These are phyloP conservation scores for Rousettus leschenaultii DNA, from an alignment of 2,113 vertebrate genomes.

Conservation along the genomic window DNA sequence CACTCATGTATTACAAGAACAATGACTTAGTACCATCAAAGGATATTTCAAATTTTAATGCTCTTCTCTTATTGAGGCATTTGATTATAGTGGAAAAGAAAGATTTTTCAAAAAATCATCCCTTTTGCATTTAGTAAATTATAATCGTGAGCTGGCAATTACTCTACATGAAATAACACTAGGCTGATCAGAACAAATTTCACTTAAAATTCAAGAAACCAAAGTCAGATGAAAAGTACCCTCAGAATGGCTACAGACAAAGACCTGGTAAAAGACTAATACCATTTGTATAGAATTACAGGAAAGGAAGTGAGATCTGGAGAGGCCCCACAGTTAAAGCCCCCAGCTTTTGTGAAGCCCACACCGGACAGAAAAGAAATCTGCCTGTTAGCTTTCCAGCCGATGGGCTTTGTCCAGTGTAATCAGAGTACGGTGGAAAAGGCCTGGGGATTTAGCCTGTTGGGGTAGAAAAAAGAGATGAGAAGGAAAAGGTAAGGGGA, in stretches of 20 bases:
- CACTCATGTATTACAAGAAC: background rate
- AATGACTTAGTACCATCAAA: background rate
- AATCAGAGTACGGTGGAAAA: constrained; percentile 3
- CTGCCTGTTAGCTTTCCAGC: background rate
- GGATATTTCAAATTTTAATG: constrained; percentile 8
- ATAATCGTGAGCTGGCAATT: background rate
- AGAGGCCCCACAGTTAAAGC: background rate
- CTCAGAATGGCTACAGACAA: background rate
- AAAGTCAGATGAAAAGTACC: constrained; percentile 37
- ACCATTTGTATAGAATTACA: constrained; percentile 52
- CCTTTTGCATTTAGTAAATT: background rate
- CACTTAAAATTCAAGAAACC: constrained; percentile 55
- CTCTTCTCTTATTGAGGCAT: constrained; percentile 15
- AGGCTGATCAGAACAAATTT: background rate
- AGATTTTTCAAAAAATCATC: background rate
- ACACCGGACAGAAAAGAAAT: background rate
- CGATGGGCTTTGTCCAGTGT: background rate
- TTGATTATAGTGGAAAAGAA: constrained; percentile 37
- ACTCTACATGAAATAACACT: background rate
- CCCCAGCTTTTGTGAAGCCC: background rate
- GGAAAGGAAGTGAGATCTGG: constrained; percentile 41
- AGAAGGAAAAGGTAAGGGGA: background rate
- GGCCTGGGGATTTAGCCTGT: constrained; percentile 24
- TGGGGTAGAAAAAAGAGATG: background rate
- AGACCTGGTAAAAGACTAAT: constrained; percentile 52